These are phyloP conservation scores for Branchellion lobata DNA, from an alignment of 2,888 invertebrate species.

Conservation along the genomic window DNA sequence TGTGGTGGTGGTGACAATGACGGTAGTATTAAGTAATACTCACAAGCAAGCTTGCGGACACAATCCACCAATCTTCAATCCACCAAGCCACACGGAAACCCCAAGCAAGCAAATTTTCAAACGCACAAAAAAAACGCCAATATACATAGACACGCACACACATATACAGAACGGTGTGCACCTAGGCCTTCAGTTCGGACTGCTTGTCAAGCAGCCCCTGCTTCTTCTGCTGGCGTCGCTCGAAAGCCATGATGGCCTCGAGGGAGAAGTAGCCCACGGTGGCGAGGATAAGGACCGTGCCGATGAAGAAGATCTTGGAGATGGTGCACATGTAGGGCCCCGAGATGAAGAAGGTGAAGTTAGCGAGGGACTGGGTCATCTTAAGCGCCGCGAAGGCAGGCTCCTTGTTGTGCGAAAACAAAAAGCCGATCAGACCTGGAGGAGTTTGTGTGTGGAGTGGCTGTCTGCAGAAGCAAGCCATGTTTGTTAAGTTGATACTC, in stretches of 20 bases:
- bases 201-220: not conserved
- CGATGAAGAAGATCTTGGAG: conserved; percentile 54
- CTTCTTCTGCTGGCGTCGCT: conserved; percentile 36
- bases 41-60: too few species aligned
- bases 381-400: conserved; percentile 58
- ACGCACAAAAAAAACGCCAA: too few species aligned
- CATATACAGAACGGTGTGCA: too few species aligned
- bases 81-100: too few species aligned
- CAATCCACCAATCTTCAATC: too few species aligned
- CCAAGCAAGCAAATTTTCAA: too few species aligned
- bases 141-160: too few species aligned
- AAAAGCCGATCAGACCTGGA: conserved; percentile 57
- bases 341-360: conserved; percentile 52
- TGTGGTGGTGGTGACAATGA: too few species aligned
- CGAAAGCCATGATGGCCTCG: conserved; percentile 53
- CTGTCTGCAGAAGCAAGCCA: not conserved
- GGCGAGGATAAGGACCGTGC: conserved; percentile 52
- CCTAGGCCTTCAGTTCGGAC: not conserved
- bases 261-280: conserved; percentile 54
- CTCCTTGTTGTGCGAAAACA: conserved; percentile 58
- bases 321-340: conserved; percentile 56
- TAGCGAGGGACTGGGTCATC: conserved; percentile 56
- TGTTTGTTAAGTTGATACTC: not conserved
- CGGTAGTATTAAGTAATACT: too few species aligned
- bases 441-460: not conserved